Percentiles rank a stretch among this genome's conserved stretches.
Evolutionary conservation across 2,888 invertebrate species (phyloP).

Genomic region (Campopleginae sp.): DNA sequence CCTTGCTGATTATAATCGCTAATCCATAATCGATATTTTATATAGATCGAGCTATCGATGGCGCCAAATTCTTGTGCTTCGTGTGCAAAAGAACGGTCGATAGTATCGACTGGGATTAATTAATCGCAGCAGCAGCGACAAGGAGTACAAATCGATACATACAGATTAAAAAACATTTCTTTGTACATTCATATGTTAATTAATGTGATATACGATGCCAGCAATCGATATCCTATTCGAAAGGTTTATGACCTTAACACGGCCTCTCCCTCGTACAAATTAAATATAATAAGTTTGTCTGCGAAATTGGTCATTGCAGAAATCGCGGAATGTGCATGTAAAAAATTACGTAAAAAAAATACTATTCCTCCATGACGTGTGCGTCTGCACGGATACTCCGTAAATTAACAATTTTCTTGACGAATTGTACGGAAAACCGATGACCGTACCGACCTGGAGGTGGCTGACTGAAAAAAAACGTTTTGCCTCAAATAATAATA

Average conservation of each 20-base stretch:
- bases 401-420: slow-evolving; percentile 10
- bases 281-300: background rate
- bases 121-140: slow-evolving; percentile 4
- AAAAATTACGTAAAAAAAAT: background rate
- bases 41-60: slow-evolving; percentile 3
- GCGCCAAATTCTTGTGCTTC: slow-evolving; percentile 20
- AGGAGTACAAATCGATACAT: slow-evolving; percentile 15
- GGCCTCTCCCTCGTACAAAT: background rate
- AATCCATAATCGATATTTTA: background rate
- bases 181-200: background rate
- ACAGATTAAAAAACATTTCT: slow-evolving; percentile 8
- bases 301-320: slow-evolving; percentile 33
- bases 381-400: background rate
- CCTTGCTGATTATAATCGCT: too few species aligned
- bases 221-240: slow-evolving; percentile 41
- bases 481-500: background rate
- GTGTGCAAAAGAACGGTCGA: background rate
- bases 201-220: too few species aligned
- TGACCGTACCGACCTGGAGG: background rate
- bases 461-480: background rate
- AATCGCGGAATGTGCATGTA: slow-evolving; percentile 19
- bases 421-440: background rate
- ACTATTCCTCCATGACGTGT: background rate
- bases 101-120: slow-evolving; percentile 2
- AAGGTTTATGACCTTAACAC: slow-evolving; percentile 34